Evolutionary conservation across 2,888 invertebrate genomes (phyloP).

Genomic region (Escarpia spicata): DNA sequence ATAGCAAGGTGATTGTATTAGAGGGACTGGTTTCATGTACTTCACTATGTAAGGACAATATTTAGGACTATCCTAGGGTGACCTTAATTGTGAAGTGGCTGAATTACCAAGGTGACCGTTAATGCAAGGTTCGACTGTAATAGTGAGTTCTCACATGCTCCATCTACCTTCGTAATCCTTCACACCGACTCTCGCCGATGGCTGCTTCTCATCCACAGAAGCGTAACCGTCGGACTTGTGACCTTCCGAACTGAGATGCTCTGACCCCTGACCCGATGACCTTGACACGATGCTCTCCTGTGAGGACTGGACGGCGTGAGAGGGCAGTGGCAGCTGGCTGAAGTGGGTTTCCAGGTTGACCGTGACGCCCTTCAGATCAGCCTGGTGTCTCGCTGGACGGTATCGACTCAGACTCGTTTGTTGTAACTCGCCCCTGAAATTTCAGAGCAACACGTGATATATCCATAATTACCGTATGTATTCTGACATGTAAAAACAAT

Average conservation of each 20-base stretch:
- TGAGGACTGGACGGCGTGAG: slow-evolving; percentile 32
- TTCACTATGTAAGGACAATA: no score
- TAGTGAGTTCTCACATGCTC: background rate
- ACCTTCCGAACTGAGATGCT: slow-evolving; percentile 33
- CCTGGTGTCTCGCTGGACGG: background rate
- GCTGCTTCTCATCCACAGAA: slow-evolving; percentile 49
- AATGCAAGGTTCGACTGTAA: no score
- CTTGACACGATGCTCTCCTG: slow-evolving; percentile 36
- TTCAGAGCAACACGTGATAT: no score
- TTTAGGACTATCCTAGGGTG: no score
- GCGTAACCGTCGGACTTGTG: slow-evolving; percentile 38
- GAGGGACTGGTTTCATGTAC: background rate
- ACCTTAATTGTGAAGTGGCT: no score
- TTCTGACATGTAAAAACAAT: no score
- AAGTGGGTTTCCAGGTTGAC: slow-evolving; percentile 21
- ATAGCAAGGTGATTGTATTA: no score
- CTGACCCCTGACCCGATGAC: slow-evolving; percentile 53
- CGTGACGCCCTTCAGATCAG: background rate
- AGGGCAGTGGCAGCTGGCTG: slow-evolving; percentile 5
- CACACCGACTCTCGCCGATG: slow-evolving; percentile 41
- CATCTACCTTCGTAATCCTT: slow-evolving; percentile 19
- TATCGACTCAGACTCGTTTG: background rate
- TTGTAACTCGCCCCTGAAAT: background rate
- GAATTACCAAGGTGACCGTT: no score
- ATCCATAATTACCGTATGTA: no score